Base-by-base conservation (phyloP, 2,888 invertebrate species). In the Aleiodes testaceus region DNA sequence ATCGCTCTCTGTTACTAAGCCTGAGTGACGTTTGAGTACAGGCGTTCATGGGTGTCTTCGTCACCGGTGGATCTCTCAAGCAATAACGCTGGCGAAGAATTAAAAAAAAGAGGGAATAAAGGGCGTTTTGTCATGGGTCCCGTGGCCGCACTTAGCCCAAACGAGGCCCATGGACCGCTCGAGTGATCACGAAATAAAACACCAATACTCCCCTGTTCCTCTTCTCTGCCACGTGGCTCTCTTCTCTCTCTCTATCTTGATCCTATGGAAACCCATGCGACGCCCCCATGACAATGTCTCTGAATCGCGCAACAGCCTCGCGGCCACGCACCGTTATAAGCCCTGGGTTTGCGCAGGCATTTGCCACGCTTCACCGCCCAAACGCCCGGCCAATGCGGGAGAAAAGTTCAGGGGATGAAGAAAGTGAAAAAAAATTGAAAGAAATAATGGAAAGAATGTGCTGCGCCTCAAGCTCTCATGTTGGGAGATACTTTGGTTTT, bases 21-120 rank as follows among this genome's bases (percentile, higher is more conserved):
- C 81, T 86, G 85, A 87, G 75, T 85, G 86, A 87, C 85, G 81
- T 83, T 85, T 84, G 79, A 80, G 80, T 84, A 74, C 81, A 78
- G 77, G 77, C 79, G 80, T 78, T 80, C 78, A 74, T 75, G 78
- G 74, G 74, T 80, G 78, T 81, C 80, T 79, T 77, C 74, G 77
- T 65, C 64, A 67, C 22, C 45, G 42, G 18, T 66, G 22, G 55
- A 36, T 55, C 11, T 30, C 55, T 53, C 52, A 18, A 55, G 47
- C 12, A 22, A 45, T 12, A 45, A 44, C 14, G 14, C 9, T 20
- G 45, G 22, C 22, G n/a, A 63, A 45, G 22, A 63, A 63, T 22
- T 45, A 63, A 63, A 63, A 47, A 59, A 45, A 45, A 26, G 20
- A 9, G 67, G 42, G 30, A 52, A 44, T 16, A 44, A 47, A 36